Conservation (phyloP, 2,888 invertebrate genomes). For the Atethmia centrago region DNA sequence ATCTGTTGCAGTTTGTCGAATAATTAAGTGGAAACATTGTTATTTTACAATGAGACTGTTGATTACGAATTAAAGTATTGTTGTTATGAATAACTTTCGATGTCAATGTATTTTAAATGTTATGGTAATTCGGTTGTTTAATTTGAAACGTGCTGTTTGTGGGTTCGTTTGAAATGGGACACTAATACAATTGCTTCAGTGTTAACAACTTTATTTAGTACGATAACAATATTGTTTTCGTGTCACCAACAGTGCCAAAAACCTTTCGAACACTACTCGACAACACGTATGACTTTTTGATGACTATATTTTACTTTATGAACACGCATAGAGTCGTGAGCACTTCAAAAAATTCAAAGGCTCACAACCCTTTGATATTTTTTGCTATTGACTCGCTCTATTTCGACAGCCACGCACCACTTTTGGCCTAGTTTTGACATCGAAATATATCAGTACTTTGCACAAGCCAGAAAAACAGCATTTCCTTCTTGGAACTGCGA, state of each 20-base stretch:
- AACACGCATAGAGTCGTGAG: background rate
- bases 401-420: background rate
- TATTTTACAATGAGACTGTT: constrained; percentile 49
- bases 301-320: background rate
- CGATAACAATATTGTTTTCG: background rate
- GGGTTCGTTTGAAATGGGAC: constrained; percentile 6
- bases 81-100: constrained; percentile 44
- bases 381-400: background rate
- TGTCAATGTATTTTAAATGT: constrained; percentile 30
- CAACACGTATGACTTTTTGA: background rate
- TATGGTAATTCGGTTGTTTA: constrained; percentile 28
- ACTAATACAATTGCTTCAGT: constrained; percentile 6
- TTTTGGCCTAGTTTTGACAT: background rate
- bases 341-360: background rate
- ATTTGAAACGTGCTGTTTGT: constrained; percentile 13
- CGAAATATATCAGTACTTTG: background rate
- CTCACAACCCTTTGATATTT: background rate
- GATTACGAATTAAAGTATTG: constrained; percentile 47
- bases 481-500: background rate
- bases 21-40: constrained; percentile 62
- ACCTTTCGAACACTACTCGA: background rate
- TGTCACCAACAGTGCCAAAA: background rate
- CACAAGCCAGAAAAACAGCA: background rate
- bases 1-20: constrained; percentile 68
- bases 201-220: background rate